Evolutionary conservation across 2,113 vertebrate genomes (phyloP).

Genomic region (Heterocephalus glaber): DNA sequence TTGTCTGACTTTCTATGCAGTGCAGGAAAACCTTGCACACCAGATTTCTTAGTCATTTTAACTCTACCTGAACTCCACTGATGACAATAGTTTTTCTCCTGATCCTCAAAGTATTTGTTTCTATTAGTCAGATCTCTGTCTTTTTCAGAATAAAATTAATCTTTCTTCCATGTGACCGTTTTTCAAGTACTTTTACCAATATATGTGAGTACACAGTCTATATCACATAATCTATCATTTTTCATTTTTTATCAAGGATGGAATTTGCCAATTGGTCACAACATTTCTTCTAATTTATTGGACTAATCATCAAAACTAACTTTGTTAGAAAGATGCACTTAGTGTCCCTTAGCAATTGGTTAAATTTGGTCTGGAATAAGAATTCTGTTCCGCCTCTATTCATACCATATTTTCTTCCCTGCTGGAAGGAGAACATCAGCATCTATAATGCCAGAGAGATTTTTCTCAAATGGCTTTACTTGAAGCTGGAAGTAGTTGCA

Average conservation of each 20-base stretch:
- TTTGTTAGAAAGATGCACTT: background rate
- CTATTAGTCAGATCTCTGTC: background rate
- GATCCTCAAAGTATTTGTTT: background rate
- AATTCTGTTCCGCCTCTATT: background rate
- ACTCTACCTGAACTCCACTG: background rate
- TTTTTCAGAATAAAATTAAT: background rate
- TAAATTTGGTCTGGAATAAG: background rate
- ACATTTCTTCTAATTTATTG: background rate
- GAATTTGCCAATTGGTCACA: background rate
- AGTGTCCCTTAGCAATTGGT: background rate
- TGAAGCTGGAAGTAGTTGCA: background rate
- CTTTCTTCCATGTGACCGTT: background rate
- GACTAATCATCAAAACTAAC: background rate
- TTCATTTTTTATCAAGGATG: background rate
- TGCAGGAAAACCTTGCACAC: background rate
- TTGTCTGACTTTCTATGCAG: background rate
- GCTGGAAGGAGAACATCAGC: background rate
- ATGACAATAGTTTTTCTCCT: background rate
- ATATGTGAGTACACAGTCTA: background rate
- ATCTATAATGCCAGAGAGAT: background rate
- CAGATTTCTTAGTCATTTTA: background rate
- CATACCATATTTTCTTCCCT: background rate
- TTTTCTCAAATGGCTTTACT: background rate
- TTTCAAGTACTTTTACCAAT: background rate
- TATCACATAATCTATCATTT: background rate